Evolutionary conservation across 1,140 invertebrate species (phyloP).

Genomic region (Drosophila sproati): DNA sequence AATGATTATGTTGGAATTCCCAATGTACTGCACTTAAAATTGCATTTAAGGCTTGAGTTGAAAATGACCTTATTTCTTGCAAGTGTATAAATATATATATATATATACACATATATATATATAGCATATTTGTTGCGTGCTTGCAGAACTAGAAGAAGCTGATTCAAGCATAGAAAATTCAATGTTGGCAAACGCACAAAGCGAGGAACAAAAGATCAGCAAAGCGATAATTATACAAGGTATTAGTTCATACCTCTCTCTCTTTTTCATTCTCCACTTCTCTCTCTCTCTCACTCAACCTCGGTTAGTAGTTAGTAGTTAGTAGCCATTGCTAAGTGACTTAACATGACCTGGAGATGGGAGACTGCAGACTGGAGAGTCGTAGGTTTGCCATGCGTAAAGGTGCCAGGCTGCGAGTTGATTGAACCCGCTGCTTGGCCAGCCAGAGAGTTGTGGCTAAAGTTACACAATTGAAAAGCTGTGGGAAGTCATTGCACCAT

Average conservation of each 20-base stretch:
- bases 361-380: constrained; percentile 19
- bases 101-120: constrained; percentile 2
- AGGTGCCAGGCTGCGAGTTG: constrained; percentile 74
- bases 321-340: constrained; percentile 55
- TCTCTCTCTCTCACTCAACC: neutral
- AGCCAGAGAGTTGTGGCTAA: constrained; percentile 50
- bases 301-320: constrained; percentile 22
- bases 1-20: neutral
- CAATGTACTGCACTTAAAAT: too few relatives aligned
- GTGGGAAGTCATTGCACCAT: constrained; percentile 76
- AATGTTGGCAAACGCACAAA: constrained; percentile 60
- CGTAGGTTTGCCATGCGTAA: constrained; percentile 72
- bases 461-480: constrained; percentile 80
- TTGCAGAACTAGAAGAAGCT: constrained; percentile 41
- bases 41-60: too few relatives aligned
- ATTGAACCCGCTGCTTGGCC: constrained; percentile 62
- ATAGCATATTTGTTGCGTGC: constrained; percentile 54
- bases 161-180: constrained; percentile 62
- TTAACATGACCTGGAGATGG: constrained; percentile 67
- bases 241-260: constrained; percentile 63
- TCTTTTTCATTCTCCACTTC: neutral
- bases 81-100: neutral
- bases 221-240: constrained; percentile 81
- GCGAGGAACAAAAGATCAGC: constrained; percentile 65
- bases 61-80: neutral